These are phyloP conservation scores for Ophthalmolycus amberensis DNA, from an alignment of 2,113 vertebrate genomes.

Conservation along the genomic window DNA sequence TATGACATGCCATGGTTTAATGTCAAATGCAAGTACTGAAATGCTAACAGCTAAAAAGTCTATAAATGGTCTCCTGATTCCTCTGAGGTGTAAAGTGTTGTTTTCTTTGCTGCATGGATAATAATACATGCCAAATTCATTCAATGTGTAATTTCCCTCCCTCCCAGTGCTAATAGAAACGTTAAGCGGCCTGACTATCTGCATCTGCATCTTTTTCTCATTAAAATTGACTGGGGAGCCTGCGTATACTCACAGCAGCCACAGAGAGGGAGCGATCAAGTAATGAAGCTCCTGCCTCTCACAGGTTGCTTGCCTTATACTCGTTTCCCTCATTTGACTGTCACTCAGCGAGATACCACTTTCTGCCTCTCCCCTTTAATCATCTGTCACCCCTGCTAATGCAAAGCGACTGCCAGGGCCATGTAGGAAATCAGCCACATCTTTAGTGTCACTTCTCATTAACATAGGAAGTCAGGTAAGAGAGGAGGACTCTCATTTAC, in stretches of 20 bases:
- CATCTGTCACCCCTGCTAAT: constrained; percentile 77
- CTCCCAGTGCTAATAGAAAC: constrained; percentile 53
- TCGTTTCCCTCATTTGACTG: constrained; percentile 69
- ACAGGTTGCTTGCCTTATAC: constrained; percentile 60
- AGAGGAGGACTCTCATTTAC: constrained; percentile 45
- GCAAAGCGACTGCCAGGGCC: constrained; percentile 72
- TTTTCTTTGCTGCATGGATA: constrained; percentile 46
- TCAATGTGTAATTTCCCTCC: constrained; percentile 18
- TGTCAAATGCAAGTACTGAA: constrained; percentile 25
- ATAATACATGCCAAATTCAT: constrained; percentile 39
- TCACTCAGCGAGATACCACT: constrained; percentile 72
- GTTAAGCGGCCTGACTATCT: constrained; percentile 58
- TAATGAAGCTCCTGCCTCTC: constrained; percentile 71
- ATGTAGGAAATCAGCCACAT: constrained; percentile 76
- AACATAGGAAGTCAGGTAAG: constrained; percentile 66
- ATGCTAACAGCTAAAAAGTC: constrained; percentile 22
- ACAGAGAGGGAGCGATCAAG: constrained; percentile 47
- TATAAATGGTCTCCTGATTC: constrained; percentile 42
- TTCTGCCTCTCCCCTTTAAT: constrained; percentile 58
- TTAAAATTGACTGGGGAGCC: constrained; percentile 68
- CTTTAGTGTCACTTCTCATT: constrained; percentile 79
- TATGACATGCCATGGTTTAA: not conserved
- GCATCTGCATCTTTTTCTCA: constrained; percentile 77
- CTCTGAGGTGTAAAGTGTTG: constrained; percentile 43
- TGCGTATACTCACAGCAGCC: constrained; percentile 59